A percentile compares a stretch with the other conserved stretches of the same genome.
These are phyloP conservation scores for Synanthedon formicaeformis DNA, from an alignment of 2,888 invertebrate genomes.

Conservation along the genomic window DNA sequence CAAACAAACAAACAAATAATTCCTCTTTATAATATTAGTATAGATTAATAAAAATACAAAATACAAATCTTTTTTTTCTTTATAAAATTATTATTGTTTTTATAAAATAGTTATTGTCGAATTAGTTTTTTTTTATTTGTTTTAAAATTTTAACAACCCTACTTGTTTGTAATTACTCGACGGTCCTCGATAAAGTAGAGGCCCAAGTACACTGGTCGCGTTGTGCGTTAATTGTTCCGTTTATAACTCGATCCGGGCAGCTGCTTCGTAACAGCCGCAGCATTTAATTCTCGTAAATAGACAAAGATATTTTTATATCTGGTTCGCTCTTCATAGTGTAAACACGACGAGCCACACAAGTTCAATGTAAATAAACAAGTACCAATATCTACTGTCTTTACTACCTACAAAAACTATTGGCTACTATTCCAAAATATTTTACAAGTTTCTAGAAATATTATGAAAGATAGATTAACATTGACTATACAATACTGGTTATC, in stretches of 20 bases:
- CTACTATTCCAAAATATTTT: constrained; percentile 2
- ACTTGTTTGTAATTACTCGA: constrained; percentile 13
- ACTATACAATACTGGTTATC: too few species aligned
- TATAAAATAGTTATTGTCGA: too few species aligned
- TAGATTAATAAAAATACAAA: too few species aligned
- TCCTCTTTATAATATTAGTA: too few species aligned
- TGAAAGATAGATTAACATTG: not conserved
- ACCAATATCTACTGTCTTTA: constrained; percentile 28
- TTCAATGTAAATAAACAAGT: constrained; percentile 55
- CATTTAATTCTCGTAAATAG: constrained; percentile 67
- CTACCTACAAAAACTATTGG: not conserved
- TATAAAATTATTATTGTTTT: too few species aligned
- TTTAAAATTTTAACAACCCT: constrained; percentile 1
- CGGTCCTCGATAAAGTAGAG: constrained; percentile 22
- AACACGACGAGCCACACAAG: constrained; percentile 50
- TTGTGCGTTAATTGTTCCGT: constrained; percentile 57
- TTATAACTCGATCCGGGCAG: constrained; percentile 64
- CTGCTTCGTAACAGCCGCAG: constrained; percentile 60
- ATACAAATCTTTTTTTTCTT: too few species aligned
- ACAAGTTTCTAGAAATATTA: constrained; percentile 2
- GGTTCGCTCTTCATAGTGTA: constrained; percentile 50
- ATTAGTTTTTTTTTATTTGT: too few species aligned
- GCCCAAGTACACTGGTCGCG: constrained; percentile 33
- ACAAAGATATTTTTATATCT: constrained; percentile 68
- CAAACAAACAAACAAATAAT: too few species aligned